These are phyloP conservation scores for Drosophila kuntzei DNA, from an alignment of 2,888 invertebrate species.

Conservation along the genomic window DNA sequence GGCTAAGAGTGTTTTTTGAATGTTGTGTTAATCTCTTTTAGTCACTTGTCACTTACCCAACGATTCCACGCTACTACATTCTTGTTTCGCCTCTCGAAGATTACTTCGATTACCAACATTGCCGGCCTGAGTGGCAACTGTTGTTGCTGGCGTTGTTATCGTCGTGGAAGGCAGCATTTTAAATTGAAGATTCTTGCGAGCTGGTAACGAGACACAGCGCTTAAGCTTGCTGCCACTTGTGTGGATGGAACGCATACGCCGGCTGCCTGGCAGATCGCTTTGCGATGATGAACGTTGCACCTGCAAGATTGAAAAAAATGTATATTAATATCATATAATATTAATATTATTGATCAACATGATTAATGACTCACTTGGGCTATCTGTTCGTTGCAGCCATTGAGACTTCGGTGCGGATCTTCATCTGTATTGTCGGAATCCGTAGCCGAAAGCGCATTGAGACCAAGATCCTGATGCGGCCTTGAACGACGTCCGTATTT, in stretches of 20 bases:
- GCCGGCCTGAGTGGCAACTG: slow-evolving; percentile 44
- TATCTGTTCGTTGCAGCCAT: slow-evolving; percentile 59
- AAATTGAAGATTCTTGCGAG: slow-evolving; percentile 80
- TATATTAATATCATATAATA: no score
- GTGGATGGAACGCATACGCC: slow-evolving; percentile 84
- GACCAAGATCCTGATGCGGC: slow-evolving; percentile 85
- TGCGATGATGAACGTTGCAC: slow-evolving; percentile 87
- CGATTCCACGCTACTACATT: slow-evolving; percentile 85
- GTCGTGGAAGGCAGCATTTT: slow-evolving; percentile 46
- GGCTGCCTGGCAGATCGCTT: slow-evolving; percentile 86
- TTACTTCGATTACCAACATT: slow-evolving; percentile 37
- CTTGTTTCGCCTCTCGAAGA: slow-evolving; percentile 65
- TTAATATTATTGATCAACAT: no score
- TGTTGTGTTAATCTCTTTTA: not conserved
- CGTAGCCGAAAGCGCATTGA: slow-evolving; percentile 64
- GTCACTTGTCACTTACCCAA: slow-evolving; percentile 79
- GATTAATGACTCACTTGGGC: slow-evolving; percentile 40
- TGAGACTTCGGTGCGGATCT: slow-evolving; percentile 72
- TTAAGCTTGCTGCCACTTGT: slow-evolving; percentile 86
- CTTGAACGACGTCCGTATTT: slow-evolving; percentile 91
- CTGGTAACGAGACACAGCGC: slow-evolving; percentile 87
- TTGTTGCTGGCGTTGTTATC: slow-evolving; percentile 33
- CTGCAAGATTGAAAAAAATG: slow-evolving; percentile 41
- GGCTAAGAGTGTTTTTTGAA: slow-evolving; percentile 15
- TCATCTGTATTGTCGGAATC: slow-evolving; percentile 84